Base-by-base conservation (phyloP, 2,797 vertebrate species). In the Manis pentadactyla region DNA sequence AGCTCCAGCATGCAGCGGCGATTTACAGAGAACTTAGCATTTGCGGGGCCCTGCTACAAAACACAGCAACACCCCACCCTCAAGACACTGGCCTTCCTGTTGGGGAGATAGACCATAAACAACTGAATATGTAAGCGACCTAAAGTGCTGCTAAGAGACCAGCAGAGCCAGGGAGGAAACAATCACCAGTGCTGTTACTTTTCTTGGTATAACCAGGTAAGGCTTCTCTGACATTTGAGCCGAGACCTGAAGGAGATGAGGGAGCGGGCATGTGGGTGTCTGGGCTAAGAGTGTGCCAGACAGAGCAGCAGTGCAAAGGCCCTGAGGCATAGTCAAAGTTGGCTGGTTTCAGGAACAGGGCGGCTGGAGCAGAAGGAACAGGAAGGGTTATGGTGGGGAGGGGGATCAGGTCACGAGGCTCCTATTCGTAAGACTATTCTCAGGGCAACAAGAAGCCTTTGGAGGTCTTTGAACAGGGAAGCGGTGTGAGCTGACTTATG, bases 381-480 rank as follows among this genome's bases (percentile, higher is more conserved):
- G 53, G n/a, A 88, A 51, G 21, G 83, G 18, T 0, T 17, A 10
- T 21, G 29, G 27, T 19, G 18, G 27, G 34, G 6, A 39, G 18
- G 12, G 11, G 13, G 19, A 12, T 7, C 14, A 27, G 51, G 6
- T 46, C n/a, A 11, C 0, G 0, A 2, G 11, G 49, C 37, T 39
- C 37, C 37, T 39, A 39, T 39, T 2, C 1, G 0, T 7, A 17
- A 42, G 37, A 63, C 31, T 31, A 55, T 51, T 39, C 84, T 21
- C 23, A 49, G 34, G 10, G 79, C 21, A 17, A 75, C 64, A 68
- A 11, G n/a, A 82, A 89, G 63, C 69, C 6, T 0, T 0, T 49
- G 69, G 57, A 46, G 27, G 18, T 15, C 57, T 92, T 73, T 25
- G 51, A 66, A n/a, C n/a, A 1, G n/a, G 27, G 18, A 7, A 46